Evolutionary conservation across 2,797 vertebrate species (phyloP), one percentile per base, ranked within the genome.

Genomic region (Lerista edwardsae): DNA sequence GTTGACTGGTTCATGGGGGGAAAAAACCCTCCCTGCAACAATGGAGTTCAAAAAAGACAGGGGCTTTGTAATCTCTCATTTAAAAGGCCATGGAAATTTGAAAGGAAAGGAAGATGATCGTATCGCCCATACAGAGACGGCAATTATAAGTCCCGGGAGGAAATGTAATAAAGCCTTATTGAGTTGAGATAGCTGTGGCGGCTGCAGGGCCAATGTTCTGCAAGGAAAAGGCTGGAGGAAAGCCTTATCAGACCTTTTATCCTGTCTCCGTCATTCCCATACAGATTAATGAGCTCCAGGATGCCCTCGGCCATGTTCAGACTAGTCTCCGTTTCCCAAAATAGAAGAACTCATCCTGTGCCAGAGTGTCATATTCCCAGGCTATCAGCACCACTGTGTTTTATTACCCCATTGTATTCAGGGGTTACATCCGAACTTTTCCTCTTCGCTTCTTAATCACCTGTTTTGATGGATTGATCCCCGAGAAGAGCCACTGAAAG

Each of bases 201-300:
- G 85, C 90, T 88, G 86, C 81, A 61, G 90, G 88, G 91, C 92
- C 90, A 88, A 88, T 83, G 12, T 80, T 83, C 84, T 91, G 90
- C 0, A 0, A 96, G 96, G 96, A 97, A 96, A 95, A 91, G 94
- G 94, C 96, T 94, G 93, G 94, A 95, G 90, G 93, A 95, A 96
- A 97, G 95, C 95, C 97, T 97, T 97, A 94, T 92, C 89, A 93
- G 97, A 97, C 98, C 97, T 95, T 96, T 95, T 96, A 96, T 98
- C 98, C 97, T 98, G 98, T 96, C 96, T 92, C 94, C 83, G 95
- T 95, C 95, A 94, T 95, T 96, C 93, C 92, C 94, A 95, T 94
- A 89, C 84, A 95, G 95, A 96, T 96, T 96, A 95, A 95, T 55
- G 92, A 94, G 94, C 93, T 92, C 86, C 95, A 95, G 95, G 95